These are phyloP conservation scores for Lomographa bimaculata DNA, from an alignment of 2,888 invertebrate species.

Conservation along the genomic window DNA sequence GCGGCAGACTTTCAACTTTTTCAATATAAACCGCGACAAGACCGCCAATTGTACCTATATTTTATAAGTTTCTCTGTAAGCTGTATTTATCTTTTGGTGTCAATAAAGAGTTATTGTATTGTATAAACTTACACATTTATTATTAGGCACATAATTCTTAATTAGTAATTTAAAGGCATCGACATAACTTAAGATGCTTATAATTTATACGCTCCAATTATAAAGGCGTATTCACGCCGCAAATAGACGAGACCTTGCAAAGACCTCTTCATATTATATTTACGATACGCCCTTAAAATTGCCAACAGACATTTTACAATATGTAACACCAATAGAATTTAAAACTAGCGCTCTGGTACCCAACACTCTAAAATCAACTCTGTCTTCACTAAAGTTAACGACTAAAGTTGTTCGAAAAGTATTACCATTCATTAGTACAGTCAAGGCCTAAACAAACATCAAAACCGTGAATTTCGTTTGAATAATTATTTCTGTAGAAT, in stretches of 20 bases:
- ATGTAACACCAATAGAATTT: conserved; percentile 31
- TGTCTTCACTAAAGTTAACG: conserved; percentile 1
- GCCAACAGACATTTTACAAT: conserved; percentile 23
- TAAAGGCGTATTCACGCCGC: background rate
- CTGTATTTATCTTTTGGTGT: too few species aligned
- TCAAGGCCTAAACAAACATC: conserved; percentile 68
- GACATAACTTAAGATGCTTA: too few species aligned
- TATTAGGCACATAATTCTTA: too few species aligned
- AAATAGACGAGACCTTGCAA: conserved; percentile 2
- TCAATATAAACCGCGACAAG: too few species aligned
- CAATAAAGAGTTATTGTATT: too few species aligned
- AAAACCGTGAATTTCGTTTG: conserved; percentile 54
- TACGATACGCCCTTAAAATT: conserved; percentile 13
- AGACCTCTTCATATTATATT: conserved; percentile 14
- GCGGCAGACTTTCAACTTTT: too few species aligned
- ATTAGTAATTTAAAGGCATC: too few species aligned
- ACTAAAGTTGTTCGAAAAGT: conserved; percentile 10
- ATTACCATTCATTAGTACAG: conserved; percentile 54
- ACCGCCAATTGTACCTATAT: too few species aligned
- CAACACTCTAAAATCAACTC: conserved; percentile 17
- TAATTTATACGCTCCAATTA: too few species aligned
- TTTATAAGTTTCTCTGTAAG: too few species aligned
- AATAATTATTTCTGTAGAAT: conserved; percentile 65
- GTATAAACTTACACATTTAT: too few species aligned
- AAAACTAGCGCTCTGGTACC: conserved; percentile 27